Evolutionary conservation across 2,797 vertebrate genomes (phyloP), one percentile per base, ranked within the genome.

Genomic region (Parauchenoglanis ngamensis): DNA sequence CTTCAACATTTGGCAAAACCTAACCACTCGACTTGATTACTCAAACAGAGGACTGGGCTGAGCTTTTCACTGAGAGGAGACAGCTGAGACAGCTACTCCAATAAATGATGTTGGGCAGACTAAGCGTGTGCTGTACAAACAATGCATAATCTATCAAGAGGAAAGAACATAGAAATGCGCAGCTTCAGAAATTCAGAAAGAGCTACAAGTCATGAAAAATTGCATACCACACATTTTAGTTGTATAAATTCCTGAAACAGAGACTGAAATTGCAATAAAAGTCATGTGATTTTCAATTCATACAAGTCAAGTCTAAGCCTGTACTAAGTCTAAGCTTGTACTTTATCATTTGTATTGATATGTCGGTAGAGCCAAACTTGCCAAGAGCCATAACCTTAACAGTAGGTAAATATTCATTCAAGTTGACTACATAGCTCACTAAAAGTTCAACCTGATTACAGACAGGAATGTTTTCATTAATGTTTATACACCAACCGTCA

Each of bases 21-120:
- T 28, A 87, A 57, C 65, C 90, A 85, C 65, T 88, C n/a, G 86
- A 65, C 79, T 82, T 90, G 88, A 91, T 90, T 90, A 86, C 85
- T 89, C 85, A 88, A 85, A 84, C 89, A 88, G 87, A 67, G 85
- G 52, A 68, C 59, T 88, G 67, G 81, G 82, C 82, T 83, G 84
- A 75, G 85, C 70, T 65, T 81, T 86, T 83, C 65, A 61, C 46
- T 67, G 82, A 86, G 46, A 52, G 49, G 19, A 88, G 75, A 86
- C 80, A 78, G 65, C 80, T 67, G 87, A 87, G 75, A 76, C 83
- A 88, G 88, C 78, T 73, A 70, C 59, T 86, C 63, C 70, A 89
- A 86, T 87, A 85, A 78, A 88, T 88, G 83, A 86, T 70, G 85
- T 86, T 82, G 83, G 73, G 79, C 54, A 86, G 67, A 79, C 79